Evolutionary conservation across 2,113 vertebrate genomes (phyloP), one percentile per base, ranked within the genome.

Genomic region (Arizona elegans): DNA sequence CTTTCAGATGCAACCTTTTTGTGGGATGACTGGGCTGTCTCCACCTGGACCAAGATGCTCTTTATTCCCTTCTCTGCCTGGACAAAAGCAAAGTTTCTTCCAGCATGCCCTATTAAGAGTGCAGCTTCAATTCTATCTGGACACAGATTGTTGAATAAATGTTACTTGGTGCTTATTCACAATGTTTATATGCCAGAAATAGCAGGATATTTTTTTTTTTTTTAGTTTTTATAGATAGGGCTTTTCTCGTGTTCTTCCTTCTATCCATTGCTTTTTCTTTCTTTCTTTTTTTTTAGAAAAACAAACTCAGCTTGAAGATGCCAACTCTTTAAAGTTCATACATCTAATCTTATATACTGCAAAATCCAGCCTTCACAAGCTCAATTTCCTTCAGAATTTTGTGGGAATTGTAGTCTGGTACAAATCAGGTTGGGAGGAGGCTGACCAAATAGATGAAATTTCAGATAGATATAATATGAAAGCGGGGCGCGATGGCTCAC

Each of bases 41-140:
- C 93, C 91, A 94, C 91, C 88, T 93, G 92, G 92, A 95, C 91
- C 95, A 94, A 96, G 81, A 94, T 92, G 87, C n/a, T 92, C 88
- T 86, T 11, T 9, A 54, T 53, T 23, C 70, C 29, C 53, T 5
- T n/a, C 11, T 54, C 81, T 23, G 9, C 52, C 87, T 6, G 91
- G 93, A 91, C 86, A 94, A 91, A 94, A 95, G 89, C 0, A 11
- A 81, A 38, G 93, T 86, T 5, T 11, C 90, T 47, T 17, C 88
- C 85, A 92, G 81, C 0, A 0, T 86, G 52, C 81, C 88, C 92
- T 93, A 86, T 96, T 95, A 94, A 93, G 87, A 55, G 53, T 88
- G 87, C 8, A 91, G 26, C 43, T 95, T 94, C 33, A 56, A 94
- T 29, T 13, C 53, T 24, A 58, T 58, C 59, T 94, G 70, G 90